phyloP scores from a whole-genome alignment of 2,797 vertebrate genomes.

The Morus bassanus region DNA sequence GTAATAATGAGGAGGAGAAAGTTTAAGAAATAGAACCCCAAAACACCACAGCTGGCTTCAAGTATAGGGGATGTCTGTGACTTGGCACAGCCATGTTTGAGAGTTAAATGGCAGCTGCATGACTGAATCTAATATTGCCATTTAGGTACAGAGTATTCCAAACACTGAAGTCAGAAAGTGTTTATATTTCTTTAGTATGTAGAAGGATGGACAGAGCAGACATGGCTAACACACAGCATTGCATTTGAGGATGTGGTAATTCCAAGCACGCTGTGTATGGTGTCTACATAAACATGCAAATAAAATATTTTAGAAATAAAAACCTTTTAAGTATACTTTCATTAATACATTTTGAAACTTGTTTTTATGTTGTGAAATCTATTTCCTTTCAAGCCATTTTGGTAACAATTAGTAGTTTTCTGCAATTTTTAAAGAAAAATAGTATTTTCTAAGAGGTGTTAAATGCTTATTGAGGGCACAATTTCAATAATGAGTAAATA shows the following conservation, averaged over 20 bases:
- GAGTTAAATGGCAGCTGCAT: neutral
- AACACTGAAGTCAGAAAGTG: neutral
- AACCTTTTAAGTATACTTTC: neutral
- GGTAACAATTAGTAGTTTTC: neutral
- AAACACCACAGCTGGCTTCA: neutral
- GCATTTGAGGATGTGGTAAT: neutral
- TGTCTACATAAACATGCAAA: neutral
- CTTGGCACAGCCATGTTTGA: neutral
- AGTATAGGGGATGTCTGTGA: too few species aligned
- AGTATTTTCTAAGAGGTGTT: neutral
- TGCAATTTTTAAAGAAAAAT: neutral
- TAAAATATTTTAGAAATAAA: neutral
- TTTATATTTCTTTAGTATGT: neutral
- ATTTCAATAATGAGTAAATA: neutral
- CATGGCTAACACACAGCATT: neutral
- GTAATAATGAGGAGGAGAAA: neutral
- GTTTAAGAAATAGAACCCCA: neutral
- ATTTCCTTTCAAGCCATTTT: neutral
- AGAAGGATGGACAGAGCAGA: neutral
- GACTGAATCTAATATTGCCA: neutral
- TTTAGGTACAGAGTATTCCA: neutral
- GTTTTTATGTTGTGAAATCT: neutral
- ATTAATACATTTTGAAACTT: neutral
- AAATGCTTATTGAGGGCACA: neutral
- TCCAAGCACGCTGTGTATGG: accelerated